Percentiles rank a stretch among this genome's conserved stretches.
These are phyloP conservation scores for Scopus umbretta DNA, from an alignment of 2,113 vertebrate genomes.

Conservation along the genomic window DNA sequence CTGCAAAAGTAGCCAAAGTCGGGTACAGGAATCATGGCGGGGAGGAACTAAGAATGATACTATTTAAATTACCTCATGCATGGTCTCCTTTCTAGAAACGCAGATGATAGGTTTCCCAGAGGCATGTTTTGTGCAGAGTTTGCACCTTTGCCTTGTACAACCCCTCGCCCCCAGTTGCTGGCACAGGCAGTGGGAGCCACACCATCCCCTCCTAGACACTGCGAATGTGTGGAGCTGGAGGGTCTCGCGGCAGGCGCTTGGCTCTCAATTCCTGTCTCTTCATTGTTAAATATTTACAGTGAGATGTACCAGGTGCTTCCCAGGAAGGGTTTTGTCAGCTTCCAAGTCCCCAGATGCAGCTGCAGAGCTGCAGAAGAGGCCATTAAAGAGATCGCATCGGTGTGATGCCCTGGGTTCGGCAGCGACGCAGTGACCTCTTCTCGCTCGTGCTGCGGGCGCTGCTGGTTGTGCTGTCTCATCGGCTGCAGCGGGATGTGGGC, in stretches of 20 bases:
- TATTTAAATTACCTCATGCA: not conserved
- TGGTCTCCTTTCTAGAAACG: not conserved
- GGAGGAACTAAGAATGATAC: not conserved
- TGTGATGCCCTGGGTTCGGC: accelerated
- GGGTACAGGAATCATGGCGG: accelerated
- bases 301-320: constrained; percentile 36
- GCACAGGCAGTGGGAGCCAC: not conserved
- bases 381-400: constrained; percentile 8
- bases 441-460: accelerated
- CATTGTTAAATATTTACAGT: constrained; percentile 18
- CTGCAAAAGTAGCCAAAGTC: not conserved
- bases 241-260: not conserved
- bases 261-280: not conserved
- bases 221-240: not conserved
- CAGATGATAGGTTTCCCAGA: not conserved
- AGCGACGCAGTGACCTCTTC: not conserved
- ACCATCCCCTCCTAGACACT: not conserved
- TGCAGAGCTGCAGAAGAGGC: constrained; percentile 9
- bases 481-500: accelerated
- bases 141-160: not conserved
- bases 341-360: constrained; percentile 21
- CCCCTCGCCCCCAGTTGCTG: not conserved
- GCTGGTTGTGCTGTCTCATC: not conserved
- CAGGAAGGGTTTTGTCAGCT: constrained; percentile 31
- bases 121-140: not conserved